phyloP scores from a whole-genome alignment of 2,113 vertebrate genomes.

The Atractosteus spatula region DNA sequence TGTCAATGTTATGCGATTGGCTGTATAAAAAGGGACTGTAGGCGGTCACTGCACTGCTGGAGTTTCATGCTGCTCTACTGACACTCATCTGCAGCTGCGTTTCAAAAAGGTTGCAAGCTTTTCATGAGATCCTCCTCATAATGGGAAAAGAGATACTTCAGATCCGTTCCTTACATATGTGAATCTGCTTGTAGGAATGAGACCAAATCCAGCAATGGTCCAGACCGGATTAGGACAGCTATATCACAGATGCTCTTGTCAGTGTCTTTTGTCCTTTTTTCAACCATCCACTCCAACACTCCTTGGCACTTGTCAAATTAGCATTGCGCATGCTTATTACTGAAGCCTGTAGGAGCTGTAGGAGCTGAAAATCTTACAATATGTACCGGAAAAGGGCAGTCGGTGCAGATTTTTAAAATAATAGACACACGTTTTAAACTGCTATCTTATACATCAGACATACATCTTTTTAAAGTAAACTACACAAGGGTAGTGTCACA shows the following conservation, averaged over 20 bases:
- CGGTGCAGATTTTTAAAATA: too few species aligned
- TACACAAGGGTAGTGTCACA: too few species aligned
- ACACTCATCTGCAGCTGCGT: conserved; percentile 29
- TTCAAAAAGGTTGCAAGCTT: conserved; percentile 2
- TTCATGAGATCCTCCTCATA: neutral
- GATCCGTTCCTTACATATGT: neutral
- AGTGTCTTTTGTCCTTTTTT: neutral
- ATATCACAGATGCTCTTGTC: too few species aligned
- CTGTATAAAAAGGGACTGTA: conserved; percentile 21
- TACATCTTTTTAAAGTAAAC: too few species aligned
- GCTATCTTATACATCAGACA: too few species aligned
- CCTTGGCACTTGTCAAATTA: neutral
- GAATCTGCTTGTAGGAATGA: too few species aligned
- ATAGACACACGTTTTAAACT: too few species aligned
- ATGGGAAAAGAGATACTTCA: neutral
- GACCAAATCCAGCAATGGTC: neutral
- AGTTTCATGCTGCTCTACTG: conserved; percentile 31
- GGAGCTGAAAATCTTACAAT: too few species aligned
- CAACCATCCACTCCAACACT: neutral
- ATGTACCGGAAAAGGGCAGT: too few species aligned
- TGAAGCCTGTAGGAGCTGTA: too few species aligned
- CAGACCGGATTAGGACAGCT: neutral
- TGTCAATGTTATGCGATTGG: conserved; percentile 15
- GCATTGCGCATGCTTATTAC: neutral
- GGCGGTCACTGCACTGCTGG: conserved; percentile 15